Conservation (phyloP, 2,113 vertebrate species). For the Haemorhous mexicanus region DNA sequence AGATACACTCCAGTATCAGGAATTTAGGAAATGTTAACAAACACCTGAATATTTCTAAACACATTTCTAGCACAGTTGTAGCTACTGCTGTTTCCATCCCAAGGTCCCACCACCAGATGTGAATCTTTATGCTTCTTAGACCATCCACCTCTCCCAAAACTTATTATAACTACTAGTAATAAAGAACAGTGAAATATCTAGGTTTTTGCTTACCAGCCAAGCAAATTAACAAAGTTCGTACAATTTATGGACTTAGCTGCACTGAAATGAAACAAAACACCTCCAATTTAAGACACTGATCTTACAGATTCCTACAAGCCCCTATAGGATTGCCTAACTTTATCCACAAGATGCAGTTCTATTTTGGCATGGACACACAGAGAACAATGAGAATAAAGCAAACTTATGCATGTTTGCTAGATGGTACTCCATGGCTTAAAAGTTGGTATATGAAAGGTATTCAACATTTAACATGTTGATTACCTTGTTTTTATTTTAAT, state of each 20-base stretch:
- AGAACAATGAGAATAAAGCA: not conserved
- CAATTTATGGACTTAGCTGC: not conserved
- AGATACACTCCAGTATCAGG: not conserved
- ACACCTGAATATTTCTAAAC: not conserved
- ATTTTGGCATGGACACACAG: not conserved
- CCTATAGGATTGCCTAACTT: not conserved
- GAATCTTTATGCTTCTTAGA: not conserved
- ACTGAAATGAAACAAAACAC: not conserved
- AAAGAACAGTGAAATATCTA: not conserved
- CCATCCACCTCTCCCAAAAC: not conserved
- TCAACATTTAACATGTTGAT: not conserved
- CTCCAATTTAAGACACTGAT: not conserved
- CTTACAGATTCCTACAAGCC: not conserved
- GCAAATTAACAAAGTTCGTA: not conserved
- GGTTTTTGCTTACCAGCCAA: not conserved
- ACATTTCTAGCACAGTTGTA: not conserved
- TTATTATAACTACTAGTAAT: not conserved
- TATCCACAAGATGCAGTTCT: not conserved
- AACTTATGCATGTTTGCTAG: not conserved
- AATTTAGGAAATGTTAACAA: not conserved
- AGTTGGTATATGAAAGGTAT: not conserved
- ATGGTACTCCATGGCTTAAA: not conserved
- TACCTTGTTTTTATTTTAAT: not conserved
- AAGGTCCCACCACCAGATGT: not conserved
- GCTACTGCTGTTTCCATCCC: not conserved